Base-by-base conservation (phyloP, 2,888 invertebrate species). In the Blastobasis lacticolella region DNA sequence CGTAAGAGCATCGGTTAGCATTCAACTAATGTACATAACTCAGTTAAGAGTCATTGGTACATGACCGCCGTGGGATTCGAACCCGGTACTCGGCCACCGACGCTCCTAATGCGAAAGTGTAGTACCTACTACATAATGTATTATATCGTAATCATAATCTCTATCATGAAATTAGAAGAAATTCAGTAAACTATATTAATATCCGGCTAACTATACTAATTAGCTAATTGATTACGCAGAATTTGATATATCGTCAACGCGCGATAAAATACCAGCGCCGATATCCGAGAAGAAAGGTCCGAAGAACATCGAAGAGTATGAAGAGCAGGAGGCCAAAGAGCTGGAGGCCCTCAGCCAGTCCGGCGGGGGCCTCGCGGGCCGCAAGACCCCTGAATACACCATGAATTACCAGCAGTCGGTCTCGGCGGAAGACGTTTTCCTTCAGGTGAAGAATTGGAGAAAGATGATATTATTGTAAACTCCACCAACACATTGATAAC, bases 401-500 rank as follows among this genome's bases (percentile, higher is more conserved):
- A 93, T 97, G 75, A 90, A 92, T 59, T 97, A 95, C 77, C 94
- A 94, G 62, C 97, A 97, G 78, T 90, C 94, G 41, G 94, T 97
- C 0, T 91, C 93, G 6, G 91, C 96, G 0, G 94, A 96, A 75
- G 97, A 97, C 78, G 91, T 97, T 6, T 97, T 91, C 78, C 87
- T 97, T 49, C 94, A 95, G 87, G 95, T 94, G 10, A 23, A n/a
- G 37, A 45, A 23, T 23, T 23, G 23, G 23, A 23, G 23, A 23
- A 23, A 23, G 23, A 23, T 23, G 23, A 23, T 23, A 23, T 23
- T 23, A 23, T 23, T 23, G 23, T 23, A 23, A 23, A 23, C 23
- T 23, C 23, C 2, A 23, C 23, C 23, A 23, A 23, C 2, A 23
- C 23, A 23, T 23, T 23, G 23, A 23, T 23, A 23, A 23, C 23